These are phyloP conservation scores for Apocrypta bakeri DNA, from an alignment of 1,140 invertebrate genomes.

Conservation along the genomic window DNA sequence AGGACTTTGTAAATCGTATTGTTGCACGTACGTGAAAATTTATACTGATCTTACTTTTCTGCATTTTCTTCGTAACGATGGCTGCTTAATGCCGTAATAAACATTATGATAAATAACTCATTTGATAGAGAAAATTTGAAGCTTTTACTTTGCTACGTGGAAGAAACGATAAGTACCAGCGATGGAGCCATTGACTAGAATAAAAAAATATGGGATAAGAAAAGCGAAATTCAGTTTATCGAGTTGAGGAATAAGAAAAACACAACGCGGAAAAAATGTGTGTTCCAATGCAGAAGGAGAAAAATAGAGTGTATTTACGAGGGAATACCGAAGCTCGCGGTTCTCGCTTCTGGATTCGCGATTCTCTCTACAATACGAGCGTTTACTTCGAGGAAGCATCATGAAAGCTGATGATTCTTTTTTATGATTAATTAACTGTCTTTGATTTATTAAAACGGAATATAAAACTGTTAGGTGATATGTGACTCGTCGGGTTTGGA, in stretches of 20 bases:
- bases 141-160: background rate
- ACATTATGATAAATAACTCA: background rate
- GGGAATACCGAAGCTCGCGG: constrained; percentile 10
- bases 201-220: constrained; percentile 25
- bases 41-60: too few relatives aligned
- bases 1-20: background rate
- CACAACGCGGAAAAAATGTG: constrained; percentile 11
- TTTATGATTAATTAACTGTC: background rate
- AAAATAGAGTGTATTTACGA: constrained; percentile 14
- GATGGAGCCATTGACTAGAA: constrained; percentile 3
- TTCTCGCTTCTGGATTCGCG: background rate
- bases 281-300: background rate
- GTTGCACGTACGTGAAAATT: background rate
- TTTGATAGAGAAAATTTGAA: background rate
- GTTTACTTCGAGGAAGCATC: constrained; percentile 3
- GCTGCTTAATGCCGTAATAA: background rate
- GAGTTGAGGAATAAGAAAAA: background rate
- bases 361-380: background rate
- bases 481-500: background rate
- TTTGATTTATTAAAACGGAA: too few relatives aligned
- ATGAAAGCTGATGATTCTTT: background rate
- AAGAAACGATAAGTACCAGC: background rate
- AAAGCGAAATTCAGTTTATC: constrained; percentile 24
- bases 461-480: too few relatives aligned
- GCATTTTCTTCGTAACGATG: too few relatives aligned